phyloP scores from a whole-genome alignment of 2,888 invertebrate species.

The Stramonita haemastoma region DNA sequence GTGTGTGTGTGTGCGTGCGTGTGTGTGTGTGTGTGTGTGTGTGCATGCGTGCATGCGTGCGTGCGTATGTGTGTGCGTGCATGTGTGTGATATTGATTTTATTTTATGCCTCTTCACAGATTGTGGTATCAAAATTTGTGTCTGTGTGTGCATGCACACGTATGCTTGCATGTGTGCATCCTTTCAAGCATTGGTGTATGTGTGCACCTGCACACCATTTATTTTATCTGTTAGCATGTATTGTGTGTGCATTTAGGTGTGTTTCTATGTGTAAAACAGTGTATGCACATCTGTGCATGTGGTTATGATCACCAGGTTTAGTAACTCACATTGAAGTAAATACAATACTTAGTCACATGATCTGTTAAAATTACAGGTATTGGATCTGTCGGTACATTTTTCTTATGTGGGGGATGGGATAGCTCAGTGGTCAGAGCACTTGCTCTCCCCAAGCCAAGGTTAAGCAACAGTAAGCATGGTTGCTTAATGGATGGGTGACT shows the following conservation, averaged over 20 bases:
- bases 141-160: not conserved
- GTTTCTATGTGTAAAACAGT: not conserved
- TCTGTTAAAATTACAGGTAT: too few species aligned
- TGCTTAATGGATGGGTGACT: too few species aligned
- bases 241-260: not conserved
- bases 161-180: not conserved
- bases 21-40: slow-evolving; percentile 1
- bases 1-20: too few species aligned
- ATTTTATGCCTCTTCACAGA: too few species aligned
- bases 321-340: too few species aligned
- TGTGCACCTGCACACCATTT: not conserved
- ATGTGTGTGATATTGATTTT: too few species aligned
- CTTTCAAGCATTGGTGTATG: not conserved
- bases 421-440: too few species aligned
- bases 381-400: too few species aligned
- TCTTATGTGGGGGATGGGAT: too few species aligned
- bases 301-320: not conserved
- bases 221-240: not conserved
- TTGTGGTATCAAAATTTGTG: not conserved
- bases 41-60: not conserved
- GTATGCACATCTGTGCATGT: not conserved
- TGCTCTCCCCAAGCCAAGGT: too few species aligned
- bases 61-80: not conserved
- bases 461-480: too few species aligned
- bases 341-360: too few species aligned